Evolutionary conservation across 1,140 invertebrate genomes (phyloP).

Genomic region (Drosophila nannoptera): DNA sequence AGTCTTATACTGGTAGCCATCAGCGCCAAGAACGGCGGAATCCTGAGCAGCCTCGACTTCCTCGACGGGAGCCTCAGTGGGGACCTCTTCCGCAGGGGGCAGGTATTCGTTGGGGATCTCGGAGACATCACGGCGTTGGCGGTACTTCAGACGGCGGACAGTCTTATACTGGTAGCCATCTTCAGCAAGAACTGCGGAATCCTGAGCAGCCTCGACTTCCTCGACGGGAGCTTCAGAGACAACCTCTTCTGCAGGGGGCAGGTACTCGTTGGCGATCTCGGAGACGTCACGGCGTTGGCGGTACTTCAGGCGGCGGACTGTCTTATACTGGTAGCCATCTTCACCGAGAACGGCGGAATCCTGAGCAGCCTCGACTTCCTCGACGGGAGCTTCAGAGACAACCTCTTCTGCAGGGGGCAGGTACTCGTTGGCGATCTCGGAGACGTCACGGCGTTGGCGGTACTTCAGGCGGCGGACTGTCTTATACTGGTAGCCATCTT

Average conservation of each 20-base stretch:
- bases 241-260: neutral
- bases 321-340: neutral
- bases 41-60: neutral
- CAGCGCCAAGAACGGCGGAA: constrained; percentile 23
- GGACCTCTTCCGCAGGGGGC: neutral
- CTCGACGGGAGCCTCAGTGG: neutral
- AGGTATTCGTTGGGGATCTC: neutral
- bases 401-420: constrained; percentile 52
- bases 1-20: constrained; percentile 63
- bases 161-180: neutral
- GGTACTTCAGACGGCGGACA: neutral
- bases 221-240: neutral
- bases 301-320: neutral
- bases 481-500: constrained; percentile 58
- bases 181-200: neutral
- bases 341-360: constrained; percentile 47
- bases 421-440: constrained; percentile 60
- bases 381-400: constrained; percentile 28
- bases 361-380: constrained; percentile 28
- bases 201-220: neutral
- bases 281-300: neutral
- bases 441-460: constrained; percentile 62
- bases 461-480: constrained; percentile 34
- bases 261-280: neutral
- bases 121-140: neutral